Base-by-base conservation (phyloP, 2,888 invertebrate species). In the Ommatoiulus sabulosus region DNA sequence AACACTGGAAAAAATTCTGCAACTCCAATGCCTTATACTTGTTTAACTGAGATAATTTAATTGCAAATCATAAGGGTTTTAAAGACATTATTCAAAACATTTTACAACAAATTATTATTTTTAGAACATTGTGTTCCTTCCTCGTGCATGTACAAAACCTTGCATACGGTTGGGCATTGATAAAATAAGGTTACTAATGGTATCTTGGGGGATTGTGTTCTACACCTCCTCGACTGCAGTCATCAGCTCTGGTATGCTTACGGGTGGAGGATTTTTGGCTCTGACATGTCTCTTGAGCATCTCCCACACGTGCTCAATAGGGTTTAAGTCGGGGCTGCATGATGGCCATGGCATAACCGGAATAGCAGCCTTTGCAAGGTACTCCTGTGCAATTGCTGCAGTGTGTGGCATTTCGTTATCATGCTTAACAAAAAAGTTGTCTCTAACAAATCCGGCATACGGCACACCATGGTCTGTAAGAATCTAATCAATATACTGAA, bases 201-300 rank as follows among this genome's bases (percentile, higher is more conserved):
- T 46, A 5, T n/a, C n/a, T n/a, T n/a, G n/a, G n/a, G n/a, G n/a
- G n/a, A n/a, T n/a, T n/a, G n/a, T n/a, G n/a, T n/a, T 46, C 46
- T 46, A 46, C 46, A 46, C 46, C 46, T 46, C 46, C 46, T 46
- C 57, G n/a, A 63, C n/a, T 12, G 85, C 85, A 84, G 44, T 84
- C 44, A 44, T 35, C 44, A 84, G 24, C 85, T 84, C 85, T 84
- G 85, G 85, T 15, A 63, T 63, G 85, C 44, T 8, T 84, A 84
- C 8, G 43, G 85, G 12, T 44, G n/a, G 15, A 84, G 1, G 44
- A 84, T 44, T 17, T 44, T 35, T 35, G 24, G 24, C 85, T 84
- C 24, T 43, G 24, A 84, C 85, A 17, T 44, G 43, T 84, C 85
- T 84, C 85, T 84, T 84, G 15, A 84, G 85, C 44, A 17, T 17